Percentiles rank a stretch among this genome's conserved stretches.
Evolutionary conservation across 2,888 invertebrate genomes (phyloP).

Genomic region (Netelia fuscicornis): DNA sequence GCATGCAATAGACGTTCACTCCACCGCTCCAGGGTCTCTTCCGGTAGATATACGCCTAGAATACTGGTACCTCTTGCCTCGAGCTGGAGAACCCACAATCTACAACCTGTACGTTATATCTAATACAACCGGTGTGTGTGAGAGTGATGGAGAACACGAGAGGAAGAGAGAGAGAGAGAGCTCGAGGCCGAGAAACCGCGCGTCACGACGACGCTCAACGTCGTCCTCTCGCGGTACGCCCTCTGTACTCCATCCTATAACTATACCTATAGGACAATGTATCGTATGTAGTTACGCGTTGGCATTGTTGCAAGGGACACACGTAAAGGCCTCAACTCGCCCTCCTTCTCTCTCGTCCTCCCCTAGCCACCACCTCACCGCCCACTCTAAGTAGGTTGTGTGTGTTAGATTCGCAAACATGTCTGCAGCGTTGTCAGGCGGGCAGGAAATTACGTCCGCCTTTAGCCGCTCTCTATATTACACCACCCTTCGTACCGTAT

Average conservation of each 20-base stretch:
- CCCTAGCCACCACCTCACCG: no score
- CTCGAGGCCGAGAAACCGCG: conserved; percentile 49
- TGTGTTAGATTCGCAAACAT: conserved; percentile 83
- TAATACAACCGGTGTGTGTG: background rate
- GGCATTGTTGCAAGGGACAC: conserved; percentile 79
- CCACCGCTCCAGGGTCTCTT: conserved; percentile 28
- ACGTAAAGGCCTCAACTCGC: conserved; percentile 72
- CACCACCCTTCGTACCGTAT: conserved; percentile 74
- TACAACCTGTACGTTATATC: conserved; percentile 18
- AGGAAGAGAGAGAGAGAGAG: conserved; percentile 22
- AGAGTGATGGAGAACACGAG: conserved; percentile 3
- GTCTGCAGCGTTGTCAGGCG: conserved; percentile 83
- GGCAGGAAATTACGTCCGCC: conserved; percentile 85
- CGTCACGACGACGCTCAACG: conserved; percentile 66
- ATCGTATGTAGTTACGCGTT: conserved; percentile 56
- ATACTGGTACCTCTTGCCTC: conserved; percentile 29
- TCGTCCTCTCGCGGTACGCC: conserved; percentile 29
- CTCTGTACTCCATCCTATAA: conserved; percentile 16
- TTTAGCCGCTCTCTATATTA: conserved; percentile 84
- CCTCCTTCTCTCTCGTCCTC: conserved; percentile 17
- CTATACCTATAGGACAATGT: conserved; percentile 6
- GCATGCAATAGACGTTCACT: conserved; percentile 47
- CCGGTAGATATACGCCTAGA: conserved; percentile 41
- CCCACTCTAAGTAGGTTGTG: conserved; percentile 79
- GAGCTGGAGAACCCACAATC: conserved; percentile 50